Evolutionary conservation across 2,888 invertebrate genomes (phyloP), one percentile per base, ranked within the genome.

Genomic region (Glyphotaelius pellucidus): DNA sequence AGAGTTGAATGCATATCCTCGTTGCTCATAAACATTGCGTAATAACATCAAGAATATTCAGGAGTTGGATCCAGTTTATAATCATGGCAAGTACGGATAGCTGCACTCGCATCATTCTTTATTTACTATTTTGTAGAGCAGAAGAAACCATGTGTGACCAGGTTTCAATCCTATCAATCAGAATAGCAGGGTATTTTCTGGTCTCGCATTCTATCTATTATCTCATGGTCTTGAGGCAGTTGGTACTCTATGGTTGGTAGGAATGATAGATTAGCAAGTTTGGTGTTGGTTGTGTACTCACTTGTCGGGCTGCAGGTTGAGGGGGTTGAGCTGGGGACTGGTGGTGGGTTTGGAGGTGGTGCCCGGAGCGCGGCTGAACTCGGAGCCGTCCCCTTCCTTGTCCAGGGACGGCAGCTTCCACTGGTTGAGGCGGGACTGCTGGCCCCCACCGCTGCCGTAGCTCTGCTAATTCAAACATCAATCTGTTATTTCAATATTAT

Each of bases 391-490:
- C 90, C 97, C 96, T 93, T 97, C 97, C 95, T 98, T 98, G 95
- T 98, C 98, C 94, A 98, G 96, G 92, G 98, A 98, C 93, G 98
- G 98, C 95, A 98, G 96, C 96, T 98, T 98, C 99, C 99, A 99
- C 95, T 99, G 99, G 95, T 97, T 98, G 94, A 99, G 96, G 94
- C 98, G 97, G 89, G 98, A 98, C 95, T 98, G 98, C 95, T 97
- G 98, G 94, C 97, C 97, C 89, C 95, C 96, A 94, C 96, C 96
- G 91, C 95, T 95, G 30, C 95, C 95, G 93, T 95, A 96, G n/a
- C 94, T 94, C 96, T 96, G 92, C 19, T 47, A 30, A 42, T 89
- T 25, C 30, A 42, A 83, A 91, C 90, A 85, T 85, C 32, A 31
- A 80, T 31, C 80, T 80, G 12, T 81, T 81, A 67, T 2, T 67